A percentile compares a stretch with the other conserved stretches of the same genome.
These are phyloP conservation scores for Sinelater perroti DNA, from an alignment of 2,888 invertebrate genomes.

Conservation along the genomic window DNA sequence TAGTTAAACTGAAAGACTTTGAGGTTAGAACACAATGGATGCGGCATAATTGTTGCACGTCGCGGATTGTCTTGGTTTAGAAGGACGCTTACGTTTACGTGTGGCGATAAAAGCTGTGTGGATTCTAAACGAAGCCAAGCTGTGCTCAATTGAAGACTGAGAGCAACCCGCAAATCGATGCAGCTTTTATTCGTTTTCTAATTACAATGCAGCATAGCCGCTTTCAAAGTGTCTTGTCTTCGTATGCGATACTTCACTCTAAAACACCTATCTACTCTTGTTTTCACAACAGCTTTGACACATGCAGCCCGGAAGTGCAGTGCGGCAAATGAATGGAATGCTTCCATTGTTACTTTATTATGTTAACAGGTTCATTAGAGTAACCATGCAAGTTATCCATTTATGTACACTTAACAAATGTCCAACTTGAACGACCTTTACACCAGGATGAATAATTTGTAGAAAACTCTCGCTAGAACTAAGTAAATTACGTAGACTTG, in stretches of 20 bases:
- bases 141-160: background rate
- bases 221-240: slow-evolving; percentile 25
- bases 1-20: slow-evolving; percentile 97
- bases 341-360: background rate
- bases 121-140: background rate
- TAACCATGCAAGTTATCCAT: background rate
- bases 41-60: slow-evolving; percentile 40
- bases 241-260: slow-evolving; percentile 15
- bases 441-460: slow-evolving; percentile 5
- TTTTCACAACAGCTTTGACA: slow-evolving; percentile 3
- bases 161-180: background rate
- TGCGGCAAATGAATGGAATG: background rate
- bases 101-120: background rate
- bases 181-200: slow-evolving; percentile 16
- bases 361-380: background rate
- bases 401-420: background rate
- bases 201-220: slow-evolving; percentile 17
- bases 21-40: slow-evolving; percentile 78
- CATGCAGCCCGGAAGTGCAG: background rate
- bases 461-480: slow-evolving; percentile 7
- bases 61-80: slow-evolving; percentile 3
- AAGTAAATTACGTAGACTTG: slow-evolving; percentile 3
- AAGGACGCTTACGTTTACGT: slow-evolving; percentile 7
- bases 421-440: background rate
- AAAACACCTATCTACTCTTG: slow-evolving; percentile 1